These are phyloP conservation scores for Riparia riparia DNA, from an alignment of 2,113 vertebrate species.

Conservation along the genomic window DNA sequence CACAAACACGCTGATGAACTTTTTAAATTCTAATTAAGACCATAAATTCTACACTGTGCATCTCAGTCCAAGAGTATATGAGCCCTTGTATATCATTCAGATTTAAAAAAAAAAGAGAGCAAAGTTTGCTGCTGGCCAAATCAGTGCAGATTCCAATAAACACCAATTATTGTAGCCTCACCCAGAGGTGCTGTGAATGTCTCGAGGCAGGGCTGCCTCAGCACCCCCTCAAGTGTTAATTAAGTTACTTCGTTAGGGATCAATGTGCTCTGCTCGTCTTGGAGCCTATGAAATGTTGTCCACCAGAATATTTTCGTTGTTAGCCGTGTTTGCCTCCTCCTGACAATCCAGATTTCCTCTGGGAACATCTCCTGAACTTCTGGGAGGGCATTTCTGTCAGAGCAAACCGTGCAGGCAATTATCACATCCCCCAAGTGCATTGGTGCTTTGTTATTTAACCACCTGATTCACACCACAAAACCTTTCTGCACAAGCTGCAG, in stretches of 20 bases:
- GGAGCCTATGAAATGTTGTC: background rate
- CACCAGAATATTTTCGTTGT: background rate
- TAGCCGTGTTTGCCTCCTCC: background rate
- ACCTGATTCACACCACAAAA: background rate
- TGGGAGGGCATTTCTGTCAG: background rate
- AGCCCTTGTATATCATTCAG: conserved; percentile 67
- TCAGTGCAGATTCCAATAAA: conserved; percentile 75
- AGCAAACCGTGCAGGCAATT: background rate
- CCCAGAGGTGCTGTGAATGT: conserved; percentile 66
- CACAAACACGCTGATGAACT: conserved; percentile 61
- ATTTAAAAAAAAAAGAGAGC: background rate
- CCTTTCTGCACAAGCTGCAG: background rate
- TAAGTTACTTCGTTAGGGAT: background rate
- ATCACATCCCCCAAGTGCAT: background rate
- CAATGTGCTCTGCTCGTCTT: background rate
- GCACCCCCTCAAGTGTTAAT: conserved; percentile 1
- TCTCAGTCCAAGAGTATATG: conserved; percentile 52
- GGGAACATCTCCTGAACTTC: background rate
- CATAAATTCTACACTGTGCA: conserved; percentile 47
- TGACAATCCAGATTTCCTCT: background rate
- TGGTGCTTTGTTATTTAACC: background rate
- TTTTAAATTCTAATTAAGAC: conserved; percentile 66
- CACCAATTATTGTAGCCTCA: conserved; percentile 51
- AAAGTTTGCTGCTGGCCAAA: conserved; percentile 72
- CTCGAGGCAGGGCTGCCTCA: conserved; percentile 51